These are phyloP conservation scores for Notolepis coatsorum DNA, from an alignment of 2,797 vertebrate species.

Conservation along the genomic window DNA sequence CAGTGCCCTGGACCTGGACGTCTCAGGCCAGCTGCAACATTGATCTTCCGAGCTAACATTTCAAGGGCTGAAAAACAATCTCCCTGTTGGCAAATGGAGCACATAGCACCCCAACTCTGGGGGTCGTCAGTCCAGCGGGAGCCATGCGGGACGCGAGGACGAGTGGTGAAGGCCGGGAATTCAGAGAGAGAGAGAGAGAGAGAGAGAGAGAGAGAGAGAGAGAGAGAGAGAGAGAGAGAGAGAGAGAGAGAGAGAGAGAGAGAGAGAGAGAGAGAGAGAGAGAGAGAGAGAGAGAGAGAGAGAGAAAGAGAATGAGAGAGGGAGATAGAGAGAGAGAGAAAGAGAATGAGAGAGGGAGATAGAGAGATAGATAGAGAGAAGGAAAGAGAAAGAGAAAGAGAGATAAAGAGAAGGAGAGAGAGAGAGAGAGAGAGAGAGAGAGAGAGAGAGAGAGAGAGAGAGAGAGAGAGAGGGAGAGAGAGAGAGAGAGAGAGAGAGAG, in stretches of 20 bases:
- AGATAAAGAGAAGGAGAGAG: no score
- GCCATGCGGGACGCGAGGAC: slow-evolving; percentile 46
- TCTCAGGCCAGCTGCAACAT: slow-evolving; percentile 78
- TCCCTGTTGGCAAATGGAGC: slow-evolving; percentile 80
- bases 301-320: slow-evolving; percentile 23
- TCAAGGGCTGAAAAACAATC: slow-evolving; percentile 83
- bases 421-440: slow-evolving; percentile 6
- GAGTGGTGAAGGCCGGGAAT: slow-evolving; percentile 53
- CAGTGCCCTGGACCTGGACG: slow-evolving; percentile 42
- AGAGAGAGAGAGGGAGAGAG: neutral
- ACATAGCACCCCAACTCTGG: slow-evolving; percentile 51
- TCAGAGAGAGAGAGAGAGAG: slow-evolving; percentile 22
- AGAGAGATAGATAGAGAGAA: slow-evolving; percentile 31
- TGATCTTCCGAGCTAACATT: slow-evolving; percentile 77
- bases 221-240: slow-evolving; percentile 29
- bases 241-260: slow-evolving; percentile 38
- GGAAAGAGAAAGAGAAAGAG: neutral
- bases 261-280: no score
- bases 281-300: slow-evolving; percentile 5
- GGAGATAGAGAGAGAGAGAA: no score
- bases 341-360: neutral
- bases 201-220: slow-evolving; percentile 22
- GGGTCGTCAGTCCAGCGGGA: slow-evolving; percentile 70
- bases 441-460: neutral
- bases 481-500: neutral